Percentiles rank a stretch among this genome's conserved stretches.
Conservation (phyloP, 1,140 invertebrate species). For the Drosophila willistoni region DNA sequence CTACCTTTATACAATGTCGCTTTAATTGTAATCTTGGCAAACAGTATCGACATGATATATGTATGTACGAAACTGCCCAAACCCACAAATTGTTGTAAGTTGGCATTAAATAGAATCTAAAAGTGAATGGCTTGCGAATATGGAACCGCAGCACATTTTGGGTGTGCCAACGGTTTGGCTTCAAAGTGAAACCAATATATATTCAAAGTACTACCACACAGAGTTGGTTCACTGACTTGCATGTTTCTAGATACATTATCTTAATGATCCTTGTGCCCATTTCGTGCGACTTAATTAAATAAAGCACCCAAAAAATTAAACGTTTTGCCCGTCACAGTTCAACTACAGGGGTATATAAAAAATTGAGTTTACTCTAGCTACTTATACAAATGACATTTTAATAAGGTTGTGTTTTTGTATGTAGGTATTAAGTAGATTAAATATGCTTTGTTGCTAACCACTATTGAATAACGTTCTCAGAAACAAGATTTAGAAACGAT, state of each 20-base stretch:
- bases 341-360: not conserved
- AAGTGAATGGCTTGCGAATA: constrained; percentile 56
- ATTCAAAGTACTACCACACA: constrained; percentile 31
- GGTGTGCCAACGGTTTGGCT: constrained; percentile 56
- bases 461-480: constrained; percentile 31
- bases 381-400: constrained; percentile 46
- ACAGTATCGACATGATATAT: not conserved
- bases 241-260: constrained; percentile 34
- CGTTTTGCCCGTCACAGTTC: not conserved
- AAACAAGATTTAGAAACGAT: constrained; percentile 34
- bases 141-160: constrained; percentile 43
- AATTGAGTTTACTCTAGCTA: not conserved
- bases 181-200: constrained; percentile 9
- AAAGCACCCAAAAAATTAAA: not conserved
- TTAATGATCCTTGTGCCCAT: constrained; percentile 35
- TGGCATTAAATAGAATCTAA: constrained; percentile 59
- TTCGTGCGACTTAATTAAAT: constrained; percentile 24
- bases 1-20: too few relatives aligned
- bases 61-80: not conserved
- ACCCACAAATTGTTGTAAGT: constrained; percentile 26
- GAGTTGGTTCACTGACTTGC: constrained; percentile 24
- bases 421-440: constrained; percentile 20
- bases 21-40: too few relatives aligned
- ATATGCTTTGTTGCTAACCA: constrained; percentile 24
- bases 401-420: constrained; percentile 16